Evolutionary conservation across 2,113 vertebrate genomes (phyloP), one percentile per base, ranked within the genome.

Genomic region (Gallinago jamesoni): DNA sequence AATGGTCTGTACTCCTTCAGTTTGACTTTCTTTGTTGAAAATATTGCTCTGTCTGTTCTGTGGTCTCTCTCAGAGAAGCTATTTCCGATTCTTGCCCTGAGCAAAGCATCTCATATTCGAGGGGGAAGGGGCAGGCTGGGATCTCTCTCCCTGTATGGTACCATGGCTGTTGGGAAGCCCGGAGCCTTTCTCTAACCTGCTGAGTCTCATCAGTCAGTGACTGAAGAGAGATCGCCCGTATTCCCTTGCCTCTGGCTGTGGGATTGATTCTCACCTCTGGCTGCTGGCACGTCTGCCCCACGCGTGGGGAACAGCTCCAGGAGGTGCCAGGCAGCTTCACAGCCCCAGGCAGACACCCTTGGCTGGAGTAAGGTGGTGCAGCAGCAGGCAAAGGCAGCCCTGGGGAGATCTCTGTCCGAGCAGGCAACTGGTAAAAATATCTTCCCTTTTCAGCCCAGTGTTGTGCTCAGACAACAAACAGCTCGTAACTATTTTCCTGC

Each of bases 1-100:
- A 94, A 99, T 99, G 99, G 99, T 99, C 97, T 98, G 99, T 98
- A 97, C 72, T 62, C 63, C 78, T 94, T 93, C 83, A 37, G 30
- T 93, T 90, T 92, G 60, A 89, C 87, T 88, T 94, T 88, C 86
- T 88, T 41, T 94, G 80, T 91, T 80, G 91, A 73, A 89, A 93
- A 93, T 93, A 64, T 30, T 81, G 80, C 67, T 96, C 74, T 68
- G 37, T 45, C 79, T 92, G 45, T 89, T 93, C 89, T 73, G 57
- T 52, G 82, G 39, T 64, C 81, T 31, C 79, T 96, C 62, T 96
- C 89, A 74, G 77, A 90, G 74, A 87, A 84, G 83, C 82, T 92
- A 20, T 82, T 94, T 89, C 89, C 74, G 67, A 91, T 95, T 89
- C 91, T 94, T 89, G 84, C 93, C 94, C 96, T 70, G 57, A 93